Evolutionary conservation across 2,888 invertebrate species (phyloP), one percentile per base, ranked within the genome.

Genomic region (Mylabris sibirica): DNA sequence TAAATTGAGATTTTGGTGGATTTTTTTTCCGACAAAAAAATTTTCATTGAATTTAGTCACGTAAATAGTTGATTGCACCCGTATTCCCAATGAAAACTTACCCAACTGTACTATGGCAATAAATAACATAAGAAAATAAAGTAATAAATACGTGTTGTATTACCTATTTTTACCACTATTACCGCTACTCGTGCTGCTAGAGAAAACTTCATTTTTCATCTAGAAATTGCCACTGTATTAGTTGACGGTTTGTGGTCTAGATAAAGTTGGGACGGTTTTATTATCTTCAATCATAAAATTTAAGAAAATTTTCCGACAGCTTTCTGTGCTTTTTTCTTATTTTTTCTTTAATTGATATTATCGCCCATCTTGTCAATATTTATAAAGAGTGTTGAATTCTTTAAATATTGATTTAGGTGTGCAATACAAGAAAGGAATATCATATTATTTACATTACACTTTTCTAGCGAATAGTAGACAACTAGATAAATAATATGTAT

Each of bases 401-500:
- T 44, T 44, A n/a, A 44, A 44, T 44, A 44, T 44, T 44, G 44
- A 44, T 44, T 44, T 44, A 44, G 44, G 44, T 44, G 44, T 44
- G 44, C 44, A 44, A 44, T 8, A 44, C 4, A 6, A n/a, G 44
- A 44, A n/a, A 17, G 4, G 17, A 49, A 20, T 22, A 9, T 49
- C 49, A 49, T 20, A 3, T 22, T 49, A 49, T 49, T 49, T 49
- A 20, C 20, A 3, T 8, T 11, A 20, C 49, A 49, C 49, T 49
- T 49, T 49, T 20, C 49, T 49, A 49, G 20, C 49, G 49, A 49
- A 49, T 49, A 20, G 5, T 44, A 20, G 49, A 49, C 20, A 11
- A 2, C 11, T 20, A 49, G 49, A 49, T 5, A 49, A 74, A 76
- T 76, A 75, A 76, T 49, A 49, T 11, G 49, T n/a, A n/a, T n/a